These are phyloP conservation scores for Scomber japonicus DNA, from an alignment of 2,113 vertebrate species.

Conservation along the genomic window DNA sequence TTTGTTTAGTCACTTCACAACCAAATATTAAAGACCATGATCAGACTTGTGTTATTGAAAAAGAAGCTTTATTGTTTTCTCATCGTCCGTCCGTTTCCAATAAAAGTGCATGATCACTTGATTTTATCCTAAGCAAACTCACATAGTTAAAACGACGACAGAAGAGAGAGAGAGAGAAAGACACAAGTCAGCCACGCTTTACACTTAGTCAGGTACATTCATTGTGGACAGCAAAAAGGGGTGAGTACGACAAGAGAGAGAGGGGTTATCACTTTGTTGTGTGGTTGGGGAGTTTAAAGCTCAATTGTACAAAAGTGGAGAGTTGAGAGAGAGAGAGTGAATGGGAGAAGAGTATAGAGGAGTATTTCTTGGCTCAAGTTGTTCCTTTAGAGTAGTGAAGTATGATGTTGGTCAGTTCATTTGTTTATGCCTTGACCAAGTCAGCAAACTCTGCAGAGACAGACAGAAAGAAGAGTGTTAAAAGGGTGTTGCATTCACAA, in stretches of 20 bases:
- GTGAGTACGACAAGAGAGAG: conserved; percentile 70
- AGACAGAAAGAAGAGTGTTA: conserved; percentile 9
- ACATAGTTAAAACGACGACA: conserved; percentile 76
- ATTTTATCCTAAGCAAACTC: conserved; percentile 80
- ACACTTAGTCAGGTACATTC: conserved; percentile 80
- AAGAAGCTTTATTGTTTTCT: conserved; percentile 86
- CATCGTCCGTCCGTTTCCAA: conserved; percentile 80
- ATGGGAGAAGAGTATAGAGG: conserved; percentile 61
- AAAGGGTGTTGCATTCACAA: not conserved
- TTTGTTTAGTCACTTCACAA: not conserved
- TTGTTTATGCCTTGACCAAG: conserved; percentile 84
- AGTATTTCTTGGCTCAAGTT: conserved; percentile 78
- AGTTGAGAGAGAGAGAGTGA: conserved; percentile 66
- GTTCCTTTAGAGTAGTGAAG: conserved; percentile 79
- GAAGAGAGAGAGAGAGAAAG: conserved; percentile 70
- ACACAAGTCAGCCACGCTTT: conserved; percentile 74
- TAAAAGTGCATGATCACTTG: conserved; percentile 83
- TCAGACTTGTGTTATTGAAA: conserved; percentile 79
- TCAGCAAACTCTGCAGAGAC: conserved; percentile 84
- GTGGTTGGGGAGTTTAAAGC: conserved; percentile 60
- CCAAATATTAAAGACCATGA: conserved; percentile 28
- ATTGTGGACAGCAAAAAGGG: conserved; percentile 70
- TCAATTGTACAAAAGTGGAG: conserved; percentile 84
- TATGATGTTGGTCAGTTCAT: conserved; percentile 76
- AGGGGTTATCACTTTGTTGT: conserved; percentile 33